Evolutionary conservation across 2,797 vertebrate species (phyloP).

Genomic region (Rhinichthys osculus): DNA sequence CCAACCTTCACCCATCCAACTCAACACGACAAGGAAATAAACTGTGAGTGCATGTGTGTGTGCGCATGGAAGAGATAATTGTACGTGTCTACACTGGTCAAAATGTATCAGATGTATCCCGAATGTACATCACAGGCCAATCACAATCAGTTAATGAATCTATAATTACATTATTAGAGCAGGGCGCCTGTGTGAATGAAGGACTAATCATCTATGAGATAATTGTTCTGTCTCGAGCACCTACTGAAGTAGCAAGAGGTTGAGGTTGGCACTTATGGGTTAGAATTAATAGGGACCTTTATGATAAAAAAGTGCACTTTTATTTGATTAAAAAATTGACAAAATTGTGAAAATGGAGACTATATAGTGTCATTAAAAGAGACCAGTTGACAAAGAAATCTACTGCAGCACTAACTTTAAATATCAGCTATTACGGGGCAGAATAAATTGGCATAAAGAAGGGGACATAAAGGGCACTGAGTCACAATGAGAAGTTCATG

Average conservation of each 20-base stretch:
- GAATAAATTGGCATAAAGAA: not conserved
- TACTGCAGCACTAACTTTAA: not conserved
- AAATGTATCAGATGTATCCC: not conserved
- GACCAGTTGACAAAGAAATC: conserved; percentile 2
- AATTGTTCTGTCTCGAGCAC: conserved; percentile 3
- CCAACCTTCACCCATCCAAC: not conserved
- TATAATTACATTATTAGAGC: conserved; percentile 39
- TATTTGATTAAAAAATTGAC: not conserved
- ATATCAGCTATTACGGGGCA: not conserved
- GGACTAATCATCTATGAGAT: conserved; percentile 2
- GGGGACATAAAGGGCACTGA: not conserved
- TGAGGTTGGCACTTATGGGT: conserved; percentile 6
- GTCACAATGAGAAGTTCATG: conserved; percentile 11
- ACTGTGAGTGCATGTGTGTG: not conserved
- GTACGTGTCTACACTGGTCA: not conserved
- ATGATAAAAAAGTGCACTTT: not conserved
- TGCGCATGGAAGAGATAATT: not conserved
- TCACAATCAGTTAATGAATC: conserved; percentile 36
- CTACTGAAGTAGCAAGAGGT: not conserved
- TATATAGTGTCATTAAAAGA: not conserved
- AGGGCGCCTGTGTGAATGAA: conserved; percentile 15
- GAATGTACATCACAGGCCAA: not conserved
- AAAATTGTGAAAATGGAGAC: conserved; percentile 6
- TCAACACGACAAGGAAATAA: not conserved
- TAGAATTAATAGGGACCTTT: conserved; percentile 10